Conservation (phyloP, 2,113 vertebrate species). For the Amia ocellicauda region DNA sequence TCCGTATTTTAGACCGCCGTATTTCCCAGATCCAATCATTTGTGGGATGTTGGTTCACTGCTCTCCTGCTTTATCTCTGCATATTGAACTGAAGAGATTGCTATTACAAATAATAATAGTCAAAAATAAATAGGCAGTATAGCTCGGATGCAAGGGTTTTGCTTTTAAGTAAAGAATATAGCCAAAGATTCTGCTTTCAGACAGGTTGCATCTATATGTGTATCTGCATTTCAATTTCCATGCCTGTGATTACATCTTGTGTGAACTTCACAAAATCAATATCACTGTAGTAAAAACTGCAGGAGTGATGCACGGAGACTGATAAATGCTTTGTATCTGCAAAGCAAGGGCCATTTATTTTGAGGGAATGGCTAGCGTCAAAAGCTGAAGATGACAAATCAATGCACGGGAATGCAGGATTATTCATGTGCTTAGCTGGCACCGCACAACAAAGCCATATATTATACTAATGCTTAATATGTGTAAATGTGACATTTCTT, state of each 20-base stretch:
- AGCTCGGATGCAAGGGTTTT: too few species aligned
- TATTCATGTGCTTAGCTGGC: conserved; percentile 38
- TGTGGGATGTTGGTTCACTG: too few species aligned
- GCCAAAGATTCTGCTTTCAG: conserved; percentile 6
- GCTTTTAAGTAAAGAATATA: too few species aligned
- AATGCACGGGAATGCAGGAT: conserved; percentile 36
- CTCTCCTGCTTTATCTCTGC: too few species aligned
- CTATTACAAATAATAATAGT: too few species aligned
- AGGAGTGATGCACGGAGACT: background rate
- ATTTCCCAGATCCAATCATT: too few species aligned
- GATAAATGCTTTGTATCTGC: conserved; percentile 37
- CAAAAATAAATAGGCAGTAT: too few species aligned
- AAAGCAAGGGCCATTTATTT: conserved; percentile 39
- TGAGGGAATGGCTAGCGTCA: conserved; percentile 20
- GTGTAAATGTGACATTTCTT: conserved; percentile 47
- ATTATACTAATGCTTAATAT: conserved; percentile 39
- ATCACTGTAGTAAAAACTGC: conserved; percentile 15
- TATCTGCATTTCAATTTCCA: conserved; percentile 23
- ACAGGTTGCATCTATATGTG: conserved; percentile 1
- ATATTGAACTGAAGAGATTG: too few species aligned
- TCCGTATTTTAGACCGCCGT: too few species aligned
- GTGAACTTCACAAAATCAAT: conserved; percentile 24
- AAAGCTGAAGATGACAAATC: conserved; percentile 42
- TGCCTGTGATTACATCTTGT: conserved; percentile 20
- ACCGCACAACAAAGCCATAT: conserved; percentile 39